Evolutionary conservation across 2,888 invertebrate species (phyloP), one percentile per base, ranked within the genome.

Genomic region (Sminthurinus aureus): DNA sequence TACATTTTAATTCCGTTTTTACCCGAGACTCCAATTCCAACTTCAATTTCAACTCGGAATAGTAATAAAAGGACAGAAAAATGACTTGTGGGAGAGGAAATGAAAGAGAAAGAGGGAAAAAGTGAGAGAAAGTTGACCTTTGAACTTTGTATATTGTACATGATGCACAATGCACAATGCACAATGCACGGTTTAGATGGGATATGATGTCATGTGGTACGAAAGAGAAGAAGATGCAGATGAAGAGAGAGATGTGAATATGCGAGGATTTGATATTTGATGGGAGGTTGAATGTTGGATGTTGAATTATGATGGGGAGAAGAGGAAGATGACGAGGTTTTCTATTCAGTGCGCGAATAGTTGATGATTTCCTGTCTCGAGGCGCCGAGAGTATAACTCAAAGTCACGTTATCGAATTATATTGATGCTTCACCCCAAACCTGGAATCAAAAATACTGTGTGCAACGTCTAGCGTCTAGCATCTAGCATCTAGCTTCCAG

Each of bases 381-480:
- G 69, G 80, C 80, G 15, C 73, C 71, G 51, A 80, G 52, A n/a
- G 67, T 50, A 80, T 80, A 80, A 71, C 71, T 80, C 71, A 80
- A 80, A 80, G 80, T 71, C 80, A 73, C 51, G 51, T 80, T 80
- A 80, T 80, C 80, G 73, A 80, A 71, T 71, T 80, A 80, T 71
- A 80, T 71, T 80, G 80, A 80, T 71, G 71, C 71, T 22, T 22
- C 69, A 20, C n/a, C 51, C 69, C 20, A 50, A 51, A 22, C 24
- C 73, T 73, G 38, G 6, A 38, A 38, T 1, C 6, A 38, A 38
- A 38, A 38, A 78, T 66, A 58, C 58, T 58, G 18, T 58, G 18
- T 13, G 18, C 58, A 58, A 58, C 9, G 58, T 58, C 52, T 67
- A 67, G 12, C 12, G 67, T 6, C n/a, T n/a, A n/a, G n/a, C n/a